phyloP scores from a whole-genome alignment of 2,797 vertebrate species.

The Mergus octosetaceus region DNA sequence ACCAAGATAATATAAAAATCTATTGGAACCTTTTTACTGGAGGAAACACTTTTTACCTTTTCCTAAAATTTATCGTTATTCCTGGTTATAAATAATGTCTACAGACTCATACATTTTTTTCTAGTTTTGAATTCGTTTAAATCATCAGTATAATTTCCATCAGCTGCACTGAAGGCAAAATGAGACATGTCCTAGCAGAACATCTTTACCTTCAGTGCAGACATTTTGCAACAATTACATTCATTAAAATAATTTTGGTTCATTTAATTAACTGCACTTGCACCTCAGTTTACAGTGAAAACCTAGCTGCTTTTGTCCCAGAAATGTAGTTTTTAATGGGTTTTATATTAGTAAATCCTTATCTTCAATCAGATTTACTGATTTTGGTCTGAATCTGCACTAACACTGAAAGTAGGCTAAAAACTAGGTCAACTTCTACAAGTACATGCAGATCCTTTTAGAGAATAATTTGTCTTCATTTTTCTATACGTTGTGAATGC shows the following conservation, averaged over 20 bases:
- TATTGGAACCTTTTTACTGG: background rate
- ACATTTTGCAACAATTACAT: background rate
- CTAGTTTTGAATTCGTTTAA: background rate
- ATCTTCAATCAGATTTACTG: background rate
- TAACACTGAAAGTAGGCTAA: background rate
- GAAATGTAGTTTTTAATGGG: background rate
- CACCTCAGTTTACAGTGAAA: background rate
- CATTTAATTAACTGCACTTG: background rate
- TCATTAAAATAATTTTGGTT: background rate
- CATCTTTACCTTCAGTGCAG: background rate
- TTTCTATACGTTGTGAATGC: background rate
- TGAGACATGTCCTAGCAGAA: background rate
- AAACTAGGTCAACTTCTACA: background rate
- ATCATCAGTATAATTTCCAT: background rate
- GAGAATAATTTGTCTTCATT: background rate
- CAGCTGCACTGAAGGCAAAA: background rate
- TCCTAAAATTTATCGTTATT: background rate
- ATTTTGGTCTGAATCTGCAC: background rate
- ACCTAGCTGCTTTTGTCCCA: background rate
- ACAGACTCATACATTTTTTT: background rate
- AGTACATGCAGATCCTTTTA: background rate
- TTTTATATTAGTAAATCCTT: background rate
- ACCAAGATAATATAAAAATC: background rate
- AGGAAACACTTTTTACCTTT: background rate
- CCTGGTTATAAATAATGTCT: background rate